Evolutionary conservation across 2,888 invertebrate genomes (phyloP).

Genomic region (Antitype chi): DNA sequence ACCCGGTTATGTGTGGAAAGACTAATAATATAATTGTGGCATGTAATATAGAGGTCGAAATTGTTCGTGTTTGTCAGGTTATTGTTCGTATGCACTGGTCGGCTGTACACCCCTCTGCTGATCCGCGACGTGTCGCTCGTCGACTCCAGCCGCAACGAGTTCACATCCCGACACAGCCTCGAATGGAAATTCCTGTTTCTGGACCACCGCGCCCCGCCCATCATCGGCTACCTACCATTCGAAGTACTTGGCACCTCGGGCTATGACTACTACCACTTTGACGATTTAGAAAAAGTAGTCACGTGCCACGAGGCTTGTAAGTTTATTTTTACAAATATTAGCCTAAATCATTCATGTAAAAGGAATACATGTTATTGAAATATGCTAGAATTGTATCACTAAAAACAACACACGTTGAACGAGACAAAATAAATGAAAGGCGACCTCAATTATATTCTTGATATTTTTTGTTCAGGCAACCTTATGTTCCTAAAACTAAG

Average conservation of each 20-base stretch:
- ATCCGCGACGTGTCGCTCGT: conserved; percentile 96
- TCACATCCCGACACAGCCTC: conserved; percentile 97
- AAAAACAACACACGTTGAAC: background rate
- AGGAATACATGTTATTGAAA: conserved; percentile 5
- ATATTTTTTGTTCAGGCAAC: background rate
- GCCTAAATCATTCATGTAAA: conserved; percentile 17
- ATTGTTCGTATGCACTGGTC: conserved; percentile 96
- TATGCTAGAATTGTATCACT: background rate
- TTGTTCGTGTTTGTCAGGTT: conserved; percentile 80
- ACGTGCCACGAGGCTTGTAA: conserved; percentile 96
- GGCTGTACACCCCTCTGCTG: conserved; percentile 95
- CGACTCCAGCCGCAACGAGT: conserved; percentile 95
- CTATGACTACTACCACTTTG: conserved; percentile 98
- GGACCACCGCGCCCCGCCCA: conserved; percentile 97
- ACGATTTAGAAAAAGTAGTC: conserved; percentile 97
- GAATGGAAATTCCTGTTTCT: conserved; percentile 99
- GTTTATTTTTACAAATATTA: conserved; percentile 74
- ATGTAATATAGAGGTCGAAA: background rate
- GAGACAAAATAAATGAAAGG: conserved; percentile 12
- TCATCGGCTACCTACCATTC: conserved; percentile 98
- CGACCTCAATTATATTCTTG: background rate
- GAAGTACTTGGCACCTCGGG: conserved; percentile 98
- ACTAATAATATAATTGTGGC: background rate
- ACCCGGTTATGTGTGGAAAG: too few relatives aligned
- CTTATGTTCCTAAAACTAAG: background rate